Evolutionary conservation across 2,888 invertebrate genomes (phyloP).

Genomic region (Micropterix aruncella): DNA sequence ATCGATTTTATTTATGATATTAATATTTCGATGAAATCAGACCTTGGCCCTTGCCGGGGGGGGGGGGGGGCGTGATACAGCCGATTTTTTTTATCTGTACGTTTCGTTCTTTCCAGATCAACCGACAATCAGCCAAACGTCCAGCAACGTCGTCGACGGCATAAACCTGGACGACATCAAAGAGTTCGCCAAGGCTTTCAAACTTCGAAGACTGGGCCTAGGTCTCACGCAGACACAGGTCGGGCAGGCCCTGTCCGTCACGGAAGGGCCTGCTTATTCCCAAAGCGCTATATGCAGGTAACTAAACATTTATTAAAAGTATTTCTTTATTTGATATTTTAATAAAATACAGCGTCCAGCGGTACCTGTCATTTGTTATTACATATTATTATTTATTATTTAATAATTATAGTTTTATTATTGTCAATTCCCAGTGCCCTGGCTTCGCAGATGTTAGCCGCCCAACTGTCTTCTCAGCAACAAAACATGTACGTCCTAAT

Average conservation of each 20-base stretch:
- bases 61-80: no score
- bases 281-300: conserved; percentile 99
- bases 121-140: conserved; percentile 87
- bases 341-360: no score
- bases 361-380: conserved; percentile 2
- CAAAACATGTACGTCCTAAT: conserved; percentile 76
- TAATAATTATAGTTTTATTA: no score
- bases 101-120: conserved; percentile 69
- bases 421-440: conserved; percentile 81
- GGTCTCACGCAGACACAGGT: conserved; percentile 96
- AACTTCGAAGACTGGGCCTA: conserved; percentile 79
- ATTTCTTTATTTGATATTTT: conserved; percentile 10
- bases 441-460: conserved; percentile 92
- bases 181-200: conserved; percentile 96
- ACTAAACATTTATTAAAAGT: conserved; percentile 13
- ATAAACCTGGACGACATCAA: conserved; percentile 96
- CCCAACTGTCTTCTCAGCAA: conserved; percentile 84
- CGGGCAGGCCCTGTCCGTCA: conserved; percentile 91
- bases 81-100: no score
- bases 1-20: no score
- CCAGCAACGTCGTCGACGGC: conserved; percentile 89
- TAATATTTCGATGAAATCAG: no score
- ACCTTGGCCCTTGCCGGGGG: no score
- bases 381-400: conserved; percentile 2
- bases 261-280: conserved; percentile 96